Evolutionary conservation across 2,113 vertebrate species (phyloP).

Genomic region (Progne subis): DNA sequence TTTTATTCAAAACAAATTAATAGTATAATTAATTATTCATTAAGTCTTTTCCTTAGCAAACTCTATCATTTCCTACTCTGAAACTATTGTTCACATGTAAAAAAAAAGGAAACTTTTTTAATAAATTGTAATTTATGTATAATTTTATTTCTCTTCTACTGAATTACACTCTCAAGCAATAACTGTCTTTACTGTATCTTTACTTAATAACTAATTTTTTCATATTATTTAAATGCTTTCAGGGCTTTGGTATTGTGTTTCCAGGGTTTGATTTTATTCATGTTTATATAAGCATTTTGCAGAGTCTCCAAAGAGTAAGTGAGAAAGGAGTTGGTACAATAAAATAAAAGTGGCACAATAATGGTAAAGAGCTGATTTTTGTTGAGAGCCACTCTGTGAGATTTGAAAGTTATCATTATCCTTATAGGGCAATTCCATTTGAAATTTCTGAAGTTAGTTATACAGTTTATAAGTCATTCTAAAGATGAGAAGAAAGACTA

Average conservation of each 20-base stretch:
- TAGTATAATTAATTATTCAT: not conserved
- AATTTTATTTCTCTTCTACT: not conserved
- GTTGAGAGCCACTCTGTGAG: not conserved
- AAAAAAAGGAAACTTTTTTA: not conserved
- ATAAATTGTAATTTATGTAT: not conserved
- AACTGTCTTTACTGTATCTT: not conserved
- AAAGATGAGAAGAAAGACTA: not conserved
- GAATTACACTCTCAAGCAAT: not conserved
- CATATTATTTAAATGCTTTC: not conserved
- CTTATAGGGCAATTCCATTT: not conserved
- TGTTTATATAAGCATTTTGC: not conserved
- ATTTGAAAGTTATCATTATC: not conserved
- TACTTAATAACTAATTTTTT: not conserved
- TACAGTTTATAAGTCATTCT: not conserved
- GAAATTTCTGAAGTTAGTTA: not conserved
- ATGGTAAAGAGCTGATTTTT: not conserved
- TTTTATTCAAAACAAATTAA: not conserved
- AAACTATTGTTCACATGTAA: not conserved
- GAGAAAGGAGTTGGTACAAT: not conserved
- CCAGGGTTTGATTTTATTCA: not conserved
- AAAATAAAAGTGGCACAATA: not conserved
- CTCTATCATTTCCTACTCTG: not conserved
- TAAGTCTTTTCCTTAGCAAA: not conserved
- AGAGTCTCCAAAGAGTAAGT: slow-evolving; percentile 5
- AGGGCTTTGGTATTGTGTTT: not conserved